phyloP scores from a whole-genome alignment of 2,888 invertebrate genomes.

The Tipula helvola region DNA sequence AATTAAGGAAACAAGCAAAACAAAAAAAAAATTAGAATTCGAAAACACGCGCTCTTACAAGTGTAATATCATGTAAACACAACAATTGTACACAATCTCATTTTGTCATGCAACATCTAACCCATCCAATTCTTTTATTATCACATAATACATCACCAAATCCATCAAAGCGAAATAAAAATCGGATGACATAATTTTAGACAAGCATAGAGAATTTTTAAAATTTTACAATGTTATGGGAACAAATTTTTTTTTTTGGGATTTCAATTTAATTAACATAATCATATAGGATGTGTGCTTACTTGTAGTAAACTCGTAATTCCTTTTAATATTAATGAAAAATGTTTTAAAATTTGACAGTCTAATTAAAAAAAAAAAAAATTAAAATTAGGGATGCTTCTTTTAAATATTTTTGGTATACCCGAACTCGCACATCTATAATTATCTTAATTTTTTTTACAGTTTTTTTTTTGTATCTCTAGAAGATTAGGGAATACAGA shows the following conservation, averaged over 20 bases:
- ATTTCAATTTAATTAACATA: not conserved
- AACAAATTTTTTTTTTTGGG: not conserved
- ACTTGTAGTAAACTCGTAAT: not conserved
- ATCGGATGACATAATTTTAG: not conserved
- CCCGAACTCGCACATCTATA: not conserved
- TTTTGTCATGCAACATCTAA: not conserved
- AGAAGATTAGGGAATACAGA: not conserved
- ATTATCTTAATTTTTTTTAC: not conserved
- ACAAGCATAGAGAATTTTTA: not conserved
- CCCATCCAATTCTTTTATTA: not conserved
- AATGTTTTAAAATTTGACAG: not conserved
- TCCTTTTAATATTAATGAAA: not conserved
- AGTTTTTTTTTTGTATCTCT: not conserved
- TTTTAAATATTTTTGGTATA: not conserved
- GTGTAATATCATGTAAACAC: not conserved
- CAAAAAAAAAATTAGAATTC: not conserved
- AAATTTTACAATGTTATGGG: not conserved
- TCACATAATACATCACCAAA: not conserved
- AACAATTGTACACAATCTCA: not conserved
- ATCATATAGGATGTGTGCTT: not conserved
- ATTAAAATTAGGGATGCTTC: not conserved
- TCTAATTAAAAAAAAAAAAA: not conserved
- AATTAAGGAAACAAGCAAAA: not conserved
- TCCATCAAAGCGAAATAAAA: not conserved
- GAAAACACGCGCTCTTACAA: not conserved